A percentile compares a stretch with the other conserved stretches of the same genome.
Conservation (phyloP, 2,888 invertebrate genomes). For the Chrysina gloriosa region DNA sequence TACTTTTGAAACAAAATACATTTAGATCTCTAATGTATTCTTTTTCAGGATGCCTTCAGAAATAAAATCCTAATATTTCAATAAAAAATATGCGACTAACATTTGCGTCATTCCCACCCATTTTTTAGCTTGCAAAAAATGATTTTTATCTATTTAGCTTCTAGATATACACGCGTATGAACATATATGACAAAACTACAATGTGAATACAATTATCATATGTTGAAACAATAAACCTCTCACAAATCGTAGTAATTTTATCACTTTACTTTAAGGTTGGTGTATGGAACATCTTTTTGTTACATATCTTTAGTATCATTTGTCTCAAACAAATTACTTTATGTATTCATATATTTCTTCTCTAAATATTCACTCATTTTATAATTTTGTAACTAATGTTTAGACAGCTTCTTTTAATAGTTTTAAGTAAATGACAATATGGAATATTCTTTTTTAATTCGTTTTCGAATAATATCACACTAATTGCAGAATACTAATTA, state of each 20-base stretch:
- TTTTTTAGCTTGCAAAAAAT: constrained; percentile 17
- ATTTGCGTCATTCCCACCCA: neutral
- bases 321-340: constrained; percentile 40
- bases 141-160: constrained; percentile 31
- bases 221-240: neutral
- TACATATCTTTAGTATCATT: constrained; percentile 32
- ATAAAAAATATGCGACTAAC: constrained; percentile 11
- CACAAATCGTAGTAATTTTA: constrained; percentile 20
- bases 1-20: no score
- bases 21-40: neutral
- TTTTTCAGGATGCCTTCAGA: neutral
- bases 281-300: constrained; percentile 54
- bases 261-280: constrained; percentile 51
- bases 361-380: constrained; percentile 14
- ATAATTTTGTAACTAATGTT: constrained; percentile 19
- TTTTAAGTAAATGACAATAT: constrained; percentile 37
- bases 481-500: constrained; percentile 27
- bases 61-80: neutral
- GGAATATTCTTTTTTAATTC: constrained; percentile 29
- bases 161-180: constrained; percentile 7
- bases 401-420: neutral
- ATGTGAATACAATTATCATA: constrained; percentile 16
- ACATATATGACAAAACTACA: no score
- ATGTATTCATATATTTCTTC: constrained; percentile 28
- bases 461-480: constrained; percentile 18